Evolutionary conservation across 2,888 invertebrate genomes (phyloP), one percentile per base, ranked within the genome.

Genomic region (Leptinotarsa juncta): DNA sequence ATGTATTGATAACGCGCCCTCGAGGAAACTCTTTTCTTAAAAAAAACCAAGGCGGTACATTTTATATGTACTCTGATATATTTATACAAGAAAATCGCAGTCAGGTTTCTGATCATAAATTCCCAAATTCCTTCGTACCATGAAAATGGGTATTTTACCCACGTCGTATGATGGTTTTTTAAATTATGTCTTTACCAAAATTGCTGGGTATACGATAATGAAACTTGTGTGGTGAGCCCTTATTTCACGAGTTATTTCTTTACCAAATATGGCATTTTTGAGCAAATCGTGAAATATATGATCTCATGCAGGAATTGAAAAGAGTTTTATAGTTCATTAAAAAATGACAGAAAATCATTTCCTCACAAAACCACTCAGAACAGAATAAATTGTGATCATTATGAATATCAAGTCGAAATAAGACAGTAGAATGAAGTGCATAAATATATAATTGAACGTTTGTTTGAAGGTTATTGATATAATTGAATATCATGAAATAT

Each of bases 1-100:
- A 42, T 70, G 70, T 70, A 74, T 74, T 67, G 67, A 74, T 74
- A 74, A 70, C 67, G 67, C 70, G 73, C 55, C 70, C 67, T 50
- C 69, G 69, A 57, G 70, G 66, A 67, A 70, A 74, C 67, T 48
- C 67, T 53, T 72, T 74, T 67, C 67, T 53, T 20, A 60, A 62
- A 62, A 66, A 70, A 67, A 67, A 70, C 50, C 50, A 70, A 70
- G 32, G 66, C 60, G 55, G n/a, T 70, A 74, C 73, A 55, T 62
- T 32, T 62, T 32, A 16, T 62, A 42, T 23, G 23, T 62, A 62
- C 16, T 62, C 16, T 62, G 62, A 62, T 62, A 32, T 62, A 62
- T 62, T 62, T n/a, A n/a, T 62, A 42, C 32, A 42, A 10, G 62
- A 32, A 62, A 42, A 16, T 12, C 42, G 10, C 62, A 12, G 42